Evolutionary conservation across 2,113 vertebrate species (phyloP).

Genomic region (Tragulus kanchil): DNA sequence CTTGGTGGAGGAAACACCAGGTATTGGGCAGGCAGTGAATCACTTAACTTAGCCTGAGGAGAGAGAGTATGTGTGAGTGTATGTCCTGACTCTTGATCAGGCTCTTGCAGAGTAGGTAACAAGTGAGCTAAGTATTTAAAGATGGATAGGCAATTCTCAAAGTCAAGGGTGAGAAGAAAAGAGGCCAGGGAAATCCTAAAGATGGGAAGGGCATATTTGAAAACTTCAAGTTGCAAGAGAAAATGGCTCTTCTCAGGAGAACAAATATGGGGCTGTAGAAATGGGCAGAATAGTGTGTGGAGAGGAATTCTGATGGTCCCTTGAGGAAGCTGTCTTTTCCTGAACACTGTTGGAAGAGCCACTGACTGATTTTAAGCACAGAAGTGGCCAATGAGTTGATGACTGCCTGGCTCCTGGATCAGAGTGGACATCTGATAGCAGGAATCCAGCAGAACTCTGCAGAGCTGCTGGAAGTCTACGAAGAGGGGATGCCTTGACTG

Average conservation of each 20-base stretch:
- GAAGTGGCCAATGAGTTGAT: background rate
- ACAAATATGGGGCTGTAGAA: no score
- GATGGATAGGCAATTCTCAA: background rate
- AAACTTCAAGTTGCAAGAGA: background rate
- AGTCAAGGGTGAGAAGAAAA: background rate
- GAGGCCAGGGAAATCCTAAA: background rate
- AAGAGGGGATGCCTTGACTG: background rate
- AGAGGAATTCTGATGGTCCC: background rate
- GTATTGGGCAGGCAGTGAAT: background rate
- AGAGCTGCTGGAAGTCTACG: background rate
- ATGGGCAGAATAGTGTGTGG: background rate
- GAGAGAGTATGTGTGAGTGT: background rate
- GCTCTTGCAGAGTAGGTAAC: no score
- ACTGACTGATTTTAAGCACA: background rate
- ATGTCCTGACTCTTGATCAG: background rate
- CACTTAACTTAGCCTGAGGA: accelerated
- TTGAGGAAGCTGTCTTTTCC: background rate
- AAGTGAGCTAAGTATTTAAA: background rate
- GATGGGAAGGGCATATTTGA: background rate
- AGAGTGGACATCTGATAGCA: background rate
- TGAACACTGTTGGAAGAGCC: background rate
- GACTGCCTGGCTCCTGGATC: background rate
- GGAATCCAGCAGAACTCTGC: background rate
- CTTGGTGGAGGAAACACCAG: no score
- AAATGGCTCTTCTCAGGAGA: background rate